Evolutionary conservation across 2,113 vertebrate species (phyloP), one percentile per base, ranked within the genome.

Genomic region (Onychorhynchus coronatus): DNA sequence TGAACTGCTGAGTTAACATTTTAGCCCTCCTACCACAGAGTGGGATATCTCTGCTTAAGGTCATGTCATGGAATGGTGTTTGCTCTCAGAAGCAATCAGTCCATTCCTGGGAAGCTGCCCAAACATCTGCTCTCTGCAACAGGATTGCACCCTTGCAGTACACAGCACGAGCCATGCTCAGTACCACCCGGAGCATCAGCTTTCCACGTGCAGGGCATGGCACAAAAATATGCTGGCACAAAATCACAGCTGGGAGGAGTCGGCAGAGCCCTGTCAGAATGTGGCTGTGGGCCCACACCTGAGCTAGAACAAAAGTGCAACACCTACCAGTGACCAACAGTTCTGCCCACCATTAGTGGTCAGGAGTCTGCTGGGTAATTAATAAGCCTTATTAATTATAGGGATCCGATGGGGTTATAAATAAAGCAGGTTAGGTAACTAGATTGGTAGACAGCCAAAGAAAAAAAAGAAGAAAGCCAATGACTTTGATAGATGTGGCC

Each of bases 91-190:
- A 89, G 84, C 11, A 85, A 53, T 8, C 44, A 42, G 28, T 46
- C 8, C 44, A 30, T 84, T 70, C 25, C 50, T 52, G 55, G 37
- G 42, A 88, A 81, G 27, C 11, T 68, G 58, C 35, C 72, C 58
- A 72, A 33, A 79, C 18, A 39, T 30, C n/a, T 56, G 14, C 41
- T 74, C 24, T n/a, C 37, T 42, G 71, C 46, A 77, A 6, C 21
- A 47, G 70, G 41, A 81, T 13, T 6, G 18, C 25, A 33, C 66
- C 39, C 14, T n/a, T 24, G 17, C 52, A 44, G 4, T 1, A 27
- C 56, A 37, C 50, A 92, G 75, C 65, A 44, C 0, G 0, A 77
- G 31, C 46, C 66, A 8, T 14, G 24, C 62, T n/a, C 3, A 0
- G 22, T 19, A 23, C 13, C 62, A 76, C 52, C 46, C 22, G 70